Conservation (phyloP, 1,140 invertebrate species). For the Ceratina australensis region DNA sequence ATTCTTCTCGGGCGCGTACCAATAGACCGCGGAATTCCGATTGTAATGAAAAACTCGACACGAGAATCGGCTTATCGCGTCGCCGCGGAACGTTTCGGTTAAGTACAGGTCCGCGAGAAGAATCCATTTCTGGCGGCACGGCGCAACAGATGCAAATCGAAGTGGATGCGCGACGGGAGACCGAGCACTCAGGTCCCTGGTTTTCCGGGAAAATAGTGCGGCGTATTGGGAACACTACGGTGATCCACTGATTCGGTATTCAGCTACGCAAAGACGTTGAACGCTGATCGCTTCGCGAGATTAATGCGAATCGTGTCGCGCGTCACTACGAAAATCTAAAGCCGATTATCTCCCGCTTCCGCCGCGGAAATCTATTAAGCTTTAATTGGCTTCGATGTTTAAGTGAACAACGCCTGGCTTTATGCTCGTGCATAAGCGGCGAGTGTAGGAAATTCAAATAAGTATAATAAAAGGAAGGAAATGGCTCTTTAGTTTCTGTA, state of each 20-base stretch:
- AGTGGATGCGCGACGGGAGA: not conserved
- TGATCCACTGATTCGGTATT: conserved; percentile 55
- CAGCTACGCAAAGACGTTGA: conserved; percentile 42
- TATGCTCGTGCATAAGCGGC: too few species aligned
- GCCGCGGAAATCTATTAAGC: conserved; percentile 9
- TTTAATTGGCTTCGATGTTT: too few species aligned
- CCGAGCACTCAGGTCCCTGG: not conserved
- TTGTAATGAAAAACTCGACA: conserved; percentile 6
- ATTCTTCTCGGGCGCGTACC: not conserved
- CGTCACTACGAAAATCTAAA: conserved; percentile 12
- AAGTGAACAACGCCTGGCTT: too few species aligned
- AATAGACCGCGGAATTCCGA: not conserved
- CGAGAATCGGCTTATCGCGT: conserved; percentile 18
- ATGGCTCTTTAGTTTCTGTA: too few species aligned
- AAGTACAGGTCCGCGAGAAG: not conserved
- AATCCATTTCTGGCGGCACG: conserved; percentile 27
- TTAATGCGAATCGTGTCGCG: not conserved
- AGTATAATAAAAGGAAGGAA: too few species aligned
- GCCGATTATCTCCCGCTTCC: conserved; percentile 30
- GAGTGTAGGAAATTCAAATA: too few species aligned
- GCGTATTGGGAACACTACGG: conserved; percentile 18
- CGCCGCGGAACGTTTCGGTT: too few species aligned
- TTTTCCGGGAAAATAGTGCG: conserved; percentile 33
- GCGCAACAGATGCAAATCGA: conserved; percentile 45
- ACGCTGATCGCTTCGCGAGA: conserved; percentile 4